Evolutionary conservation across 2,113 vertebrate genomes (phyloP), one percentile per base, ranked within the genome.

Genomic region (Hydrolagus affinis): DNA sequence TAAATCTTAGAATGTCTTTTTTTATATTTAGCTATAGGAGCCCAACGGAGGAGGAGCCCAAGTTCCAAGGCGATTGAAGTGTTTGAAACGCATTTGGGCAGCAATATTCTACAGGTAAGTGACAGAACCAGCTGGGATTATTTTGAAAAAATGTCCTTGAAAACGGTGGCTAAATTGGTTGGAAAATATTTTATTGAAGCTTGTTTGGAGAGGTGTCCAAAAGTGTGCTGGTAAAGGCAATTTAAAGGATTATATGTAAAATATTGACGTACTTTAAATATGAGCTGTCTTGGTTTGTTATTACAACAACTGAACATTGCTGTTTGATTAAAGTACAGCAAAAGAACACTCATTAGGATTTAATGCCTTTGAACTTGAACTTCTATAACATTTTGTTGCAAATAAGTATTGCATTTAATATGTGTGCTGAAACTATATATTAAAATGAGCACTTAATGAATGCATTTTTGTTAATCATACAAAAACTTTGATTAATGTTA

Each of bases 31-130:
- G 97, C 97, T 94, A 98, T 98, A 93, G 97, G 97, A 91, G 91
- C 94, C 87, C 97, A 98, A 89, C 92, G 97, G 91, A 96, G 97
- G 92, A 95, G 97, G 93, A 97, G 93, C 89, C 96, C 95, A 90
- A 96, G 94, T 88, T 91, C 91, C 86, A 88, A 97, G 86, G 97
- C 97, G 88, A 93, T 95, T 80, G 97, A 98, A 90, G 95, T 99
- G 90, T 99, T 99, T 90, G 97, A 98, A 88, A 95, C 96, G 92
- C 97, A 99, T 93, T 95, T 99, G 93, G 97, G 97, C 91, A 99
- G 97, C 93, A 97, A 99, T 94, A 98, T 99, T 92, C 93, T 99
- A 89, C 97, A 99, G 97, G 97, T 99, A 97, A 91, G 89, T 85
- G 86, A 6, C 10, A 66, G 25, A 66, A 83, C 25, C 6, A 28